Base-by-base conservation (phyloP, 2,888 invertebrate species). In the Atrina japonica region DNA sequence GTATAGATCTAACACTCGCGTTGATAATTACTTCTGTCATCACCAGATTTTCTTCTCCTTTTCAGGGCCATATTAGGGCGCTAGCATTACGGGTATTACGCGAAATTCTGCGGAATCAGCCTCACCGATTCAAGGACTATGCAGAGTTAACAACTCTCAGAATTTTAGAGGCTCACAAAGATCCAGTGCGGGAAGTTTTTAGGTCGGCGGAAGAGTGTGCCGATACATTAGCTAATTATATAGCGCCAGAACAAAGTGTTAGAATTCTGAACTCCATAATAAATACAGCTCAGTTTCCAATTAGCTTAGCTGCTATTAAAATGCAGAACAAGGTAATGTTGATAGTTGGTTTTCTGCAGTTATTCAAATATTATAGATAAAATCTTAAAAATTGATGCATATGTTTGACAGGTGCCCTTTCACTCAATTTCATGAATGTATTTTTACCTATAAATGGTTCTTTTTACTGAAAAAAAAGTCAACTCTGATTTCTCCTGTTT, bases 301-400 rank as follows among this genome's bases (percentile, higher is more conserved):
- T 95, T 67, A 96, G 97, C 88, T 93, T 97, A 90, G 97, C 96
- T 79, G 97, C 97, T 70, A 95, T 98, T 56, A 98, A 98, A 92
- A 94, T 98, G 92, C 85, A 88, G 76, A 88, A 84, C 9, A 88
- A 88, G 80, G 89, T 90, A 6, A 73, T 81, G n/a, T n/a, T n/a
- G n/a, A n/a, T n/a, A n/a, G n/a, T n/a, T n/a, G n/a, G n/a, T n/a
- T n/a, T n/a, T n/a, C n/a, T n/a, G n/a, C n/a, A n/a, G n/a, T n/a
- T n/a, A n/a, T n/a, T n/a, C n/a, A n/a, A n/a, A n/a, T n/a, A n/a
- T n/a, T n/a, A n/a, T n/a, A n/a, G n/a, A n/a, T n/a, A n/a, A n/a
- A n/a, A n/a, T n/a, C n/a, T n/a, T n/a, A n/a, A n/a, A n/a, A n/a
- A n/a, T n/a, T n/a, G n/a, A n/a, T n/a, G n/a, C n/a, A n/a, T n/a